These are phyloP conservation scores for Chrysina gloriosa DNA, from an alignment of 2,888 invertebrate genomes.

Conservation along the genomic window DNA sequence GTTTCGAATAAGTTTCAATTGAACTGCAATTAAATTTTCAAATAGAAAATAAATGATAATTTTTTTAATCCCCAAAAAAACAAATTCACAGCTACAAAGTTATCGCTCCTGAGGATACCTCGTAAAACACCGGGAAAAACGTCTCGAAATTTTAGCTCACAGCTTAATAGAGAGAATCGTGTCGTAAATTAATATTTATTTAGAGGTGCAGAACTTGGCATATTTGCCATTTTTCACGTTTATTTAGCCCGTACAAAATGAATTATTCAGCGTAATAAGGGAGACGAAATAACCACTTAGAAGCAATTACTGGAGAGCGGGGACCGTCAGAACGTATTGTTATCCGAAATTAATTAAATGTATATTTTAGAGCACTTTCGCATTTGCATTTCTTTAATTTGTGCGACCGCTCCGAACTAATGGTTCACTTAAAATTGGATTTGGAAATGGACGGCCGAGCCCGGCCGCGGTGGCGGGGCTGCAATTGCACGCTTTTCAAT, in stretches of 20 bases:
- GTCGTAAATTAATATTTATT: no score
- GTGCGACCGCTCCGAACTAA: conserved; percentile 13
- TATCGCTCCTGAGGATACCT: no score
- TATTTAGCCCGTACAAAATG: neutral
- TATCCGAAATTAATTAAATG: conserved; percentile 35
- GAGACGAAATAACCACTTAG: conserved; percentile 22
- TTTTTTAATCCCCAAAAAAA: no score
- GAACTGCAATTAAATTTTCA: no score
- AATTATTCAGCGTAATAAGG: conserved; percentile 24
- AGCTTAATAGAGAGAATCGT: no score
- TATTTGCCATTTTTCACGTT: conserved; percentile 4
- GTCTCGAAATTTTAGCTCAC: no score
- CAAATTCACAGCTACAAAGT: no score
- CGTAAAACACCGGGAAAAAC: no score
- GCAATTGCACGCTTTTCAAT: conserved; percentile 5
- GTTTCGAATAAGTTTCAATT: no score
- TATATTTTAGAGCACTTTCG: conserved; percentile 30
- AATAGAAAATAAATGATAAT: no score
- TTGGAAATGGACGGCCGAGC: conserved; percentile 5
- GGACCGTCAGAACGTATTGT: neutral
- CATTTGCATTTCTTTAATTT: conserved; percentile 36
- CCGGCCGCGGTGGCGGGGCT: neutral
- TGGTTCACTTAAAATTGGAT: conserved; percentile 27
- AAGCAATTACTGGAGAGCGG: conserved; percentile 9
- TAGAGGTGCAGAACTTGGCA: neutral